Base-by-base conservation (phyloP, 2,113 vertebrate species). In the Enhydra lutris region DNA sequence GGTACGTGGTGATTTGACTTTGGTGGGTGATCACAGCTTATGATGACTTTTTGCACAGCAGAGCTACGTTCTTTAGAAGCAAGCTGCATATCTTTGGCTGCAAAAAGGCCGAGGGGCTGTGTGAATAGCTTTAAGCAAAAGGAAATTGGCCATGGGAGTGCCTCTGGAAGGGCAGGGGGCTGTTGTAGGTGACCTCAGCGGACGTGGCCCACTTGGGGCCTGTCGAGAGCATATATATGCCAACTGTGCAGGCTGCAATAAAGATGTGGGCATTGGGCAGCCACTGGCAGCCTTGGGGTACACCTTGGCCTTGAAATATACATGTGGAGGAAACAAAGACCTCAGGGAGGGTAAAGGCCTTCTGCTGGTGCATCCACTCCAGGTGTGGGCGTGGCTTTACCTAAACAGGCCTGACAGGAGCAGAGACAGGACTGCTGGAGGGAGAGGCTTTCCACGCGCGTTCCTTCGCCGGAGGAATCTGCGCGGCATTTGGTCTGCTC, bases 391-490 rank as follows among this genome's bases (percentile, higher is more conserved):
- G 3, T 31, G 10, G 6, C 4, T 39, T 17, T 89, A 67, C 73
- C 84, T 18, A 11, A 86, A 13, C 20, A 26, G 14, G 12, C 29
- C 1, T 7, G 9, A 7, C 2, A 47, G 24, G 59, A 84, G 52
- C 29, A 18, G 13, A 61, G 24, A 18, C 4, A 3, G 7, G 23
- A 0, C 45, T 39, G 17, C 24, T 7, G 6, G 13, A 20, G 39
- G 24, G 21, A 86, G 63, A 47, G 39, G 1, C 26, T 79, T 67
- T 34, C 61, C 26, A 15, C 1, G 7, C 1, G 4, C 4, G 0
- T 34, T 31, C 9, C 0, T 6, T 31, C 6, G 0, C 4, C 4
- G 45, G 63, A 47, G 69, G 34, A 4, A 9, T 0, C 0, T 1
- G 11, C 0, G 0, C 2, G 24, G 18, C 34, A 14, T 12, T 73